These are phyloP conservation scores for Acanthosepion lycidas DNA, from an alignment of 2,888 invertebrate species.

Conservation along the genomic window DNA sequence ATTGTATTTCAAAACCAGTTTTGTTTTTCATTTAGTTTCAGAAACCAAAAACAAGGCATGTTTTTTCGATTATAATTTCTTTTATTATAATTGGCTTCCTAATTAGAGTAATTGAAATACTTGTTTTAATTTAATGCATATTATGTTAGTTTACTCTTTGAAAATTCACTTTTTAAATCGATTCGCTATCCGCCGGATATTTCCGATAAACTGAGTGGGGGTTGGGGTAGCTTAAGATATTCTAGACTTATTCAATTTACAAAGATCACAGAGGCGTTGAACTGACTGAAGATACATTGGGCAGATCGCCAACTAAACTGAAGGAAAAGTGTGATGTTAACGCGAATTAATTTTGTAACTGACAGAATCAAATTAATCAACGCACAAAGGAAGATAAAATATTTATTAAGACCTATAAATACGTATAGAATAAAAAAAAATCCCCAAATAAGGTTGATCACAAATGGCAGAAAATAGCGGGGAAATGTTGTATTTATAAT, in stretches of 20 bases:
- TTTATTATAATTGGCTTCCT: background rate
- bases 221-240: background rate
- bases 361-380: conserved; percentile 7
- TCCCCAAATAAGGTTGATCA: too few relatives aligned
- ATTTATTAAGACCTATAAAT: too few relatives aligned
- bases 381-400: background rate
- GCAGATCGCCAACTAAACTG: background rate
- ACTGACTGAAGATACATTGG: background rate
- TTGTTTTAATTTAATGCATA: background rate
- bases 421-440: too few relatives aligned
- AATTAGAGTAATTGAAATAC: background rate
- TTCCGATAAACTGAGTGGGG: background rate
- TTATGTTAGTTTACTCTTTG: background rate
- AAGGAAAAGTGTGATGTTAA: background rate
- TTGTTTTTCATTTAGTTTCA: background rate
- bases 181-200: background rate
- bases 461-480: background rate
- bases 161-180: background rate
- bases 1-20: background rate
- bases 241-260: background rate
- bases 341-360: background rate
- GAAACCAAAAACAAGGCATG: background rate
- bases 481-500: too few relatives aligned
- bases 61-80: background rate
- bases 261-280: background rate